Base-by-base conservation (phyloP, 2,888 invertebrate species). In the Meiosimyza decipiens region DNA sequence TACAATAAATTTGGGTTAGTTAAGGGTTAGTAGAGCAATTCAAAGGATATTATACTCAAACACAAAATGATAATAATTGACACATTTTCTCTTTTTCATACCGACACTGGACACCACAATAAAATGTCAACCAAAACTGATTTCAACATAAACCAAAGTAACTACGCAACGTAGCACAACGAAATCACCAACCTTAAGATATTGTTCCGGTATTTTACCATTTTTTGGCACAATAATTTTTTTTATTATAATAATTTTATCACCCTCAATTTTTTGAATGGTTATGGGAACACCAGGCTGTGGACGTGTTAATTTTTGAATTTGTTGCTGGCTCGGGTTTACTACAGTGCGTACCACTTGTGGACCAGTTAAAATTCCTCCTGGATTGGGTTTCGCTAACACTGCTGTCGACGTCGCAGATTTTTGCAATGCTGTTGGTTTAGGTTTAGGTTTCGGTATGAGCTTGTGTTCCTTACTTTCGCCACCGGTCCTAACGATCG, bases 211-310 rank as follows among this genome's bases (percentile, higher is more conserved):
- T 74, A 87, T 80, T 85, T 87, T 87, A 78, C 86, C 83, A 79
- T 87, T 87, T 80, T 87, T 87, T 69, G 86, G 87, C 71, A 87
- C 82, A 59, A 84, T 80, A 73, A 87, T 85, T 79, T 87, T 87
- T 80, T 87, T 87, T 72, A 87, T 87, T 67, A 87, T 87, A 49
- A 87, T 86, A 60, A 87, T 87, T 79, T 87, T 87, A 79, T 87
- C 87, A 72, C 87, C 87, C 80, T 86, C 87, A 78, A 87, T 87
- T 76, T 80, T 86, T 71, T 87, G 86, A 71, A 87, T 85, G 6
- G 86, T 87, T 73, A 87, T 85, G 16, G 87, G 87, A 50, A 86
- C 85, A 6, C 87, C 86, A 0, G 78, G 73, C 72, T 79, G 79
- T 0, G 84, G 86, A 6, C 83, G 82, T 70, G 81, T 79, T 3